phyloP scores from a whole-genome alignment of 2,797 vertebrate species.

The Tokudaia tokunoshimensis region DNA sequence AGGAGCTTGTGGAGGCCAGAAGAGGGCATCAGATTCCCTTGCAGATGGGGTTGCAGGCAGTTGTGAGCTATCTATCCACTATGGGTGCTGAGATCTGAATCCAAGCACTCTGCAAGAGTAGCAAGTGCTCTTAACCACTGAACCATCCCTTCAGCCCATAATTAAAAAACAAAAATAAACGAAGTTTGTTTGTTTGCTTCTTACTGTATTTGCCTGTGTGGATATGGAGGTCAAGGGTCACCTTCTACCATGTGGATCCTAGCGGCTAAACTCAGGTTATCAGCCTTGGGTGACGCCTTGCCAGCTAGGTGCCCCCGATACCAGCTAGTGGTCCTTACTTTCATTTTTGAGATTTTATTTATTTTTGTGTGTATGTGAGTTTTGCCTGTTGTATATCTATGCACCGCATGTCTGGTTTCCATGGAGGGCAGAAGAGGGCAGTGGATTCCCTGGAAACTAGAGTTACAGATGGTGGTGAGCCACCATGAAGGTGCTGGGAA shows the following conservation, averaged over 20 bases:
- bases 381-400: not conserved
- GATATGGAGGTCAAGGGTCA: not conserved
- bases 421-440: not conserved
- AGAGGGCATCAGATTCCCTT: not conserved
- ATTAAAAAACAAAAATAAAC: not conserved
- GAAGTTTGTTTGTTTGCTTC: not conserved
- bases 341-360: not conserved
- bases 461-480: not conserved
- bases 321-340: not conserved
- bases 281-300: not conserved
- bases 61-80: not conserved
- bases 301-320: too few relatives aligned
- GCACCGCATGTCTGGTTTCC: not conserved
- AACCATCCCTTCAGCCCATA: not conserved
- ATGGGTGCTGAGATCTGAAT: not conserved
- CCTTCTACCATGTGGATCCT: not conserved
- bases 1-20: not conserved
- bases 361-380: not conserved
- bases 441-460: not conserved
- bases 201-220: not conserved
- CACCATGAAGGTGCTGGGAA: not conserved
- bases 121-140: not conserved
- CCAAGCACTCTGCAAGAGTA: not conserved
- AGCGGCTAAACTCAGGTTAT: too few relatives aligned
- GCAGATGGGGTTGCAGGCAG: not conserved